Percentiles rank a stretch among this genome's conserved stretches.
Evolutionary conservation across 2,797 vertebrate genomes (phyloP).

Genomic region (Pipistrellus kuhlii): DNA sequence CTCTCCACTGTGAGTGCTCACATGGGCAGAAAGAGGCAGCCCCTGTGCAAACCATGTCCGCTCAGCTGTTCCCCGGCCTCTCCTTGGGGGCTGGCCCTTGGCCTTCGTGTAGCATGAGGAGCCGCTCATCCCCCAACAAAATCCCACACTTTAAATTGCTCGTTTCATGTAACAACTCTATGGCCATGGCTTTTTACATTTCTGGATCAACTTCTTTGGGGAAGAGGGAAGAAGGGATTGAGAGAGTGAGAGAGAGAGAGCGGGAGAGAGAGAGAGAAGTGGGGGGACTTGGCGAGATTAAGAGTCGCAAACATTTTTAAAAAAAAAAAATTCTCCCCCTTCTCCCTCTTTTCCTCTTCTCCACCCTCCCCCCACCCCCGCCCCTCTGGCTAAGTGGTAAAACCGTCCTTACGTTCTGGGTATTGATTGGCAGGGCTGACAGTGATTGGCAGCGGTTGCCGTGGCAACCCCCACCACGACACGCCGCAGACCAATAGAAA

Average conservation of each 20-base stretch:
- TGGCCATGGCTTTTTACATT: constrained; percentile 92
- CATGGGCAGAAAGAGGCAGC: constrained; percentile 89
- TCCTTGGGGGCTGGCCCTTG: constrained; percentile 92
- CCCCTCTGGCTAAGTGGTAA: constrained; percentile 94
- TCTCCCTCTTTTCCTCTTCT: constrained; percentile 58
- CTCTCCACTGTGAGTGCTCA: constrained; percentile 88
- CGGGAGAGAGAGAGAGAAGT: constrained; percentile 82
- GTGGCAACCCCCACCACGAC: constrained; percentile 99
- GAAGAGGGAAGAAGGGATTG: constrained; percentile 89
- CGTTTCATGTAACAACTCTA: constrained; percentile 95
- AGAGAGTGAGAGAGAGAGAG: constrained; percentile 84
- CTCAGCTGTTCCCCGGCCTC: constrained; percentile 90
- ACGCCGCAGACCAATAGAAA: constrained; percentile 99
- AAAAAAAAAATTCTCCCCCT: constrained; percentile 75
- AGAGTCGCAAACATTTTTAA: constrained; percentile 87
- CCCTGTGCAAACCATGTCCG: constrained; percentile 90
- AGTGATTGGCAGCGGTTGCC: constrained; percentile 99
- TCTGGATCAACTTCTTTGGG: constrained; percentile 91
- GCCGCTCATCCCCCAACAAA: constrained; percentile 92
- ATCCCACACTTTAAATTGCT: constrained; percentile 93
- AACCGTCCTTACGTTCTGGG: constrained; percentile 98
- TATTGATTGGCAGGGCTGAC: constrained; percentile 99
- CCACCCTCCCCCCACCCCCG: constrained; percentile 84
- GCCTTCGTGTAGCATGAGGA: constrained; percentile 89
- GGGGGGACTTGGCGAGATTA: constrained; percentile 85